Evolutionary conservation across 2,797 vertebrate species (phyloP).

Genomic region (Podarcis lilfordi): DNA sequence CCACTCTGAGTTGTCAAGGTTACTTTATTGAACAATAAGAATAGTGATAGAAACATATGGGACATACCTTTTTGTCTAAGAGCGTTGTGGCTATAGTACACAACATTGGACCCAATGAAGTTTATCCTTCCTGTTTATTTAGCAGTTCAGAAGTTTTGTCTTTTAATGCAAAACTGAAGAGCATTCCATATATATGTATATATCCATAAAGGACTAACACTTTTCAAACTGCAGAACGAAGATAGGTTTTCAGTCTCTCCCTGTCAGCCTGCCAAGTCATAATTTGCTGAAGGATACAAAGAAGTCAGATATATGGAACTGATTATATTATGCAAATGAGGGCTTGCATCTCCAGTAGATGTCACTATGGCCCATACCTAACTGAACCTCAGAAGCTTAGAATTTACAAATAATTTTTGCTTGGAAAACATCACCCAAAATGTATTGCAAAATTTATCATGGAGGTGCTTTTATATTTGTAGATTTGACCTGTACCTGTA

Average conservation of each 20-base stretch:
- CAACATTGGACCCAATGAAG: neutral
- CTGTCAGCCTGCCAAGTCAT: neutral
- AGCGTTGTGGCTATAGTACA: neutral
- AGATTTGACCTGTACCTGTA: too few relatives aligned
- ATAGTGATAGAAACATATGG: neutral
- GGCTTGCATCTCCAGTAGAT: neutral
- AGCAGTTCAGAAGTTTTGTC: neutral
- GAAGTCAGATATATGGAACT: conserved; percentile 5
- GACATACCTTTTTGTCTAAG: neutral
- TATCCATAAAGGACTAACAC: conserved; percentile 1
- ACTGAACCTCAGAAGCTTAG: neutral
- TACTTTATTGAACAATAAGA: neutral
- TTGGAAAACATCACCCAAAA: neutral
- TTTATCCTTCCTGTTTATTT: conserved; percentile 5
- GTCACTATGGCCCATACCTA: neutral
- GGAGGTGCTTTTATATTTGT: too few relatives aligned
- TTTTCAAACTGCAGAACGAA: neutral
- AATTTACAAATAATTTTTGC: neutral
- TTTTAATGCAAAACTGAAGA: neutral
- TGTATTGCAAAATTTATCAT: too few relatives aligned
- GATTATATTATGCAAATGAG: conserved; percentile 13
- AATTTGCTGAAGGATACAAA: conserved; percentile 1
- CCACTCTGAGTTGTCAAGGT: too few relatives aligned
- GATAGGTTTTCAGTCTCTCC: neutral
- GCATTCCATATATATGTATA: neutral